Conservation (phyloP, 2,888 invertebrate genomes). For the Hemaris fuciformis region DNA sequence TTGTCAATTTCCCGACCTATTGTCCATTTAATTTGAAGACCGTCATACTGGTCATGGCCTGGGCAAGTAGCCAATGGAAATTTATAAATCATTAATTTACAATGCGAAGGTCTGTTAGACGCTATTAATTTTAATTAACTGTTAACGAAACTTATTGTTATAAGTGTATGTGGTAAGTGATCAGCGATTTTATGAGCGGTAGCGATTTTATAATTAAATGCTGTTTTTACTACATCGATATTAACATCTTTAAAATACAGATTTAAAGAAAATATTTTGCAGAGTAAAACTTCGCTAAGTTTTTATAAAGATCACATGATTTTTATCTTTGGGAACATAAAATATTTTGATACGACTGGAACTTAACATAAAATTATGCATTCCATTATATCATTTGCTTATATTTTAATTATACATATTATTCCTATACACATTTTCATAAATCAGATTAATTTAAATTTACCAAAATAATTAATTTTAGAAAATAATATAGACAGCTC, state of each 20-base stretch:
- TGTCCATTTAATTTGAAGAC: background rate
- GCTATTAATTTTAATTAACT: slow-evolving; percentile 77
- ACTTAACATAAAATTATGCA: no score
- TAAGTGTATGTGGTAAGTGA: slow-evolving; percentile 30
- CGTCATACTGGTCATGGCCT: background rate
- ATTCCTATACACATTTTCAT: no score
- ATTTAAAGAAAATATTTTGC: background rate
- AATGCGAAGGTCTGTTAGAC: slow-evolving; percentile 58
- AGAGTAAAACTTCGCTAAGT: no score
- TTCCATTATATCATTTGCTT: no score
- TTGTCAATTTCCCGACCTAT: background rate
- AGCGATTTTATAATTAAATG: background rate
- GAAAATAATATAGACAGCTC: background rate
- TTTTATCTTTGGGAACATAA: no score
- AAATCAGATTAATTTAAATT: no score
- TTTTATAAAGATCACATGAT: no score
- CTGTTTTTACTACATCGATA: background rate
- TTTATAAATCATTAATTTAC: slow-evolving; percentile 71
- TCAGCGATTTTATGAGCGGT: slow-evolving; percentile 21
- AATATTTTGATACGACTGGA: no score
- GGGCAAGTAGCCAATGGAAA: slow-evolving; percentile 53
- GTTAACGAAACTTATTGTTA: slow-evolving; percentile 48
- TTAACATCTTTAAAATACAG: background rate
- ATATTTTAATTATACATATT: no score
- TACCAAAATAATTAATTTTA: no score